Evolutionary conservation across 2,797 vertebrate species (phyloP), one percentile per base, ranked within the genome.

Genomic region (Esox masquinongy): DNA sequence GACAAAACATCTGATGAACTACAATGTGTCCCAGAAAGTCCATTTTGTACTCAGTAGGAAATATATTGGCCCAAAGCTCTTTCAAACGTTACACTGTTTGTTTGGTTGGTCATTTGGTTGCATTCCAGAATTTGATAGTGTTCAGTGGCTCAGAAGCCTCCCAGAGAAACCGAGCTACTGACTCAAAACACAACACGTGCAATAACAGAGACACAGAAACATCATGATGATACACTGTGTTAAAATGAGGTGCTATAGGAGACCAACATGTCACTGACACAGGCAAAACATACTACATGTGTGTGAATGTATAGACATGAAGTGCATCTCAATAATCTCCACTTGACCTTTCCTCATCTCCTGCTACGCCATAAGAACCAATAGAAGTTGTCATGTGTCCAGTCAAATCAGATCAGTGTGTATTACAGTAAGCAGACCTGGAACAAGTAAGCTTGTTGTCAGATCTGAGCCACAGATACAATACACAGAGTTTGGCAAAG

Each of bases 141-240:
- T 66, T 61, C 56, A 5, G 26, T 66, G 17, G 29, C 29, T 66
- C 26, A 66, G 31, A 34, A 66, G 17, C 64, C 64, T 7, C 31
- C 7, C 64, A 34, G 31, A 12, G 17, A 68, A 34, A 31, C 17
- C 0, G 5, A 79, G 36, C 43, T 61, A 59, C 11, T 43, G 16
- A 72, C 61, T 17, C 56, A 14, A 61, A 39, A 72, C 76, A 75
- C 59, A 75, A 72, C 70, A 72, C 22, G 53, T 56, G 53, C n/a
- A 14, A 51, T 1, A 31, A 56, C 29, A 31, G 29, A 34, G 29
- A 66, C 63, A 66, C 61, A 74, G 14, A 31, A 74, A 68, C 15
- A 9, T 24, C 31, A 64, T 67, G 47, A 49, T n/a, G 9, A 74
- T 29, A n/a, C 43, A 29, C 31, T 2, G 12, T 34, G 43, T 47